phyloP scores from a whole-genome alignment of 2,113 vertebrate genomes.

The Blennius ocellaris region DNA sequence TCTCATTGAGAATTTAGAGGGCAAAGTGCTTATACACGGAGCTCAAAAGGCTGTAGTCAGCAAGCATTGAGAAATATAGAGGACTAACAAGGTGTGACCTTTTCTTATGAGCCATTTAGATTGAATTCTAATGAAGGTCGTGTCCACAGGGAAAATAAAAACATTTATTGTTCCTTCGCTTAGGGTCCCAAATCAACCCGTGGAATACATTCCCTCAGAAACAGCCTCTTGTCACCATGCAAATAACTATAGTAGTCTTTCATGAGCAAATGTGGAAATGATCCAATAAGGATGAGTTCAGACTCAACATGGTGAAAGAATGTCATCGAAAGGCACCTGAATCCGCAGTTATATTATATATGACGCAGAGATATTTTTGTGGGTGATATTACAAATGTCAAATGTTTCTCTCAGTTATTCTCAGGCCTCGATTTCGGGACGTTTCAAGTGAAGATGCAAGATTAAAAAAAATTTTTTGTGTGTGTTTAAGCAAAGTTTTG shows the following conservation, averaged over 20 bases:
- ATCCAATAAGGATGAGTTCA: not conserved
- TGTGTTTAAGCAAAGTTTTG: too few relatives aligned
- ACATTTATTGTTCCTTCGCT: not conserved
- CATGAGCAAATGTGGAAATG: not conserved
- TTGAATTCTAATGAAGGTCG: not conserved
- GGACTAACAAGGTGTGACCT: not conserved
- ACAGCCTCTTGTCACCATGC: too few relatives aligned
- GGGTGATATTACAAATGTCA: too few relatives aligned
- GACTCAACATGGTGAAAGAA: not conserved
- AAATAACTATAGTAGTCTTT: not conserved
- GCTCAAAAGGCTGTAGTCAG: not conserved
- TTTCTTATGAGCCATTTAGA: constrained; percentile 16
- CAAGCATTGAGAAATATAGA: too few relatives aligned
- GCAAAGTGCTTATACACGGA: not conserved
- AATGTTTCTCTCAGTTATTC: too few relatives aligned
- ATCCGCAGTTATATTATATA: too few relatives aligned
- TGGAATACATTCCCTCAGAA: not conserved
- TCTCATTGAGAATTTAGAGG: constrained; percentile 26
- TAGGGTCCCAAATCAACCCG: not conserved
- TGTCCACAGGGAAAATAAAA: constrained; percentile 2
- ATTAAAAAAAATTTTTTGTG: too few relatives aligned
- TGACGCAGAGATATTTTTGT: too few relatives aligned
- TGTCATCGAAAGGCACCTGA: not conserved
- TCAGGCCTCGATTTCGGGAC: too few relatives aligned
- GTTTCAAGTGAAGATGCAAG: too few relatives aligned